Conservation (phyloP, 37 sponge, comb jelly and placozoan genomes). For the Geodia barretti region DNA sequence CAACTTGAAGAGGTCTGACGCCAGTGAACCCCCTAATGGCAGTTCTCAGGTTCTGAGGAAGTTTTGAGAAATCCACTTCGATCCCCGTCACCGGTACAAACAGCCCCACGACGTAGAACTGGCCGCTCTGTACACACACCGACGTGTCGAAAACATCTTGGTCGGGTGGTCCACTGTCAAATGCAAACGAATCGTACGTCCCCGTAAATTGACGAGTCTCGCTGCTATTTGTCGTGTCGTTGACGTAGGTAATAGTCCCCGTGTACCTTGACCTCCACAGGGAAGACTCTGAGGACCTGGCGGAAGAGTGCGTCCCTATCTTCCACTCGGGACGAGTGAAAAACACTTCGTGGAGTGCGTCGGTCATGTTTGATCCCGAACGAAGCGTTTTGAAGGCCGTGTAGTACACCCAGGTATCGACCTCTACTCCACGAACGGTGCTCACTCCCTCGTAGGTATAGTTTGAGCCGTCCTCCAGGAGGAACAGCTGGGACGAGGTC, state of each 20-base stretch:
- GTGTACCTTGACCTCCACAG: not conserved
- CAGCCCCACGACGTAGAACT: slow-evolving; percentile 11
- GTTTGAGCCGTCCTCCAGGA: slow-evolving; percentile 7
- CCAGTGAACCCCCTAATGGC: slow-evolving; percentile 15
- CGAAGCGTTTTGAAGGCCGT: slow-evolving; percentile 4
- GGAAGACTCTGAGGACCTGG: not conserved
- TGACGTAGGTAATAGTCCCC: slow-evolving; percentile 18
- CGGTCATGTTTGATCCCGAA: slow-evolving; percentile 1
- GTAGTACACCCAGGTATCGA: slow-evolving; percentile 61
- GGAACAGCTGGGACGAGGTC: slow-evolving; percentile 9
- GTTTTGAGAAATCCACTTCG: not conserved
- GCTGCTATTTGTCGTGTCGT: not conserved
- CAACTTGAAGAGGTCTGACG: slow-evolving; percentile 49
- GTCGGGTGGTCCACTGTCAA: slow-evolving; percentile 21
- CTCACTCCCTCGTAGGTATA: slow-evolving; percentile 70
- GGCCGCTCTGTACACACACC: slow-evolving; percentile 5
- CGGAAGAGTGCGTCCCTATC: not conserved
- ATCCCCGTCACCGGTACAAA: not conserved
- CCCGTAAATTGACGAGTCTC: not conserved
- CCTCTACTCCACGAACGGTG: slow-evolving; percentile 48
- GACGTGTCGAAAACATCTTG: slow-evolving; percentile 58
- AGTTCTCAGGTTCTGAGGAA: slow-evolving; percentile 29
- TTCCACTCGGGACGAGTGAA: slow-evolving; percentile 46
- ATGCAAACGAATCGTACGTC: slow-evolving; percentile 6
- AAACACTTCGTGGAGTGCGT: slow-evolving; percentile 38